Percentiles rank a stretch among this genome's conserved stretches.
Conservation (phyloP, 2,113 vertebrate genomes). For the Anseranas semipalmata region DNA sequence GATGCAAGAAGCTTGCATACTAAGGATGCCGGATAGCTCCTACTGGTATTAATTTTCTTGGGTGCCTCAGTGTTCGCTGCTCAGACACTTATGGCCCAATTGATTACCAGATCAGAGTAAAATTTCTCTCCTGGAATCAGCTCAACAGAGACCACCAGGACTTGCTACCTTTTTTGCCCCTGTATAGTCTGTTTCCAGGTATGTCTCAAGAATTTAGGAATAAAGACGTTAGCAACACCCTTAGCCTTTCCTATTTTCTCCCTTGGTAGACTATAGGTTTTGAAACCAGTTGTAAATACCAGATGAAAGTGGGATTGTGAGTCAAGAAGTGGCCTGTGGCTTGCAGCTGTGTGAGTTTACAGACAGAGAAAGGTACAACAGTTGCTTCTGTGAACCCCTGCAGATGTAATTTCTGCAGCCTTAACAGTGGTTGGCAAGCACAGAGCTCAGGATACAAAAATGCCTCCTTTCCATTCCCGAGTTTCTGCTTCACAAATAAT, state of each 20-base stretch:
- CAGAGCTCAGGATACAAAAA: background rate
- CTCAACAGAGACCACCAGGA: background rate
- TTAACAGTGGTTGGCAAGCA: background rate
- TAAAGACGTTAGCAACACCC: background rate
- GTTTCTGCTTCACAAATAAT: background rate
- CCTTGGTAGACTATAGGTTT: background rate
- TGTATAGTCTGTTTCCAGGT: background rate
- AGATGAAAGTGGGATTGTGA: background rate
- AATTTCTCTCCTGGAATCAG: background rate
- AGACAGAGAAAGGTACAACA: background rate
- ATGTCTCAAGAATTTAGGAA: background rate
- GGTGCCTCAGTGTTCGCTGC: background rate
- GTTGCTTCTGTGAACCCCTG: background rate
- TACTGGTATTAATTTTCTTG: background rate
- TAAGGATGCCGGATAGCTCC: background rate
- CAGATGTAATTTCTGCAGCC: background rate
- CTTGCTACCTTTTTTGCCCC: background rate
- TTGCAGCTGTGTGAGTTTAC: background rate
- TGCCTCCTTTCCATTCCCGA: background rate
- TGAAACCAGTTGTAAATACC: background rate
- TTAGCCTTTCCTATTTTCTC: background rate
- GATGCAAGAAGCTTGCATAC: background rate
- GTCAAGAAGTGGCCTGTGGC: background rate
- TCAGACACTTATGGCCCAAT: background rate
- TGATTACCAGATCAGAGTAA: background rate